Evolutionary conservation across 2,888 invertebrate genomes (phyloP).

Genomic region (Tanypteryx hageni): DNA sequence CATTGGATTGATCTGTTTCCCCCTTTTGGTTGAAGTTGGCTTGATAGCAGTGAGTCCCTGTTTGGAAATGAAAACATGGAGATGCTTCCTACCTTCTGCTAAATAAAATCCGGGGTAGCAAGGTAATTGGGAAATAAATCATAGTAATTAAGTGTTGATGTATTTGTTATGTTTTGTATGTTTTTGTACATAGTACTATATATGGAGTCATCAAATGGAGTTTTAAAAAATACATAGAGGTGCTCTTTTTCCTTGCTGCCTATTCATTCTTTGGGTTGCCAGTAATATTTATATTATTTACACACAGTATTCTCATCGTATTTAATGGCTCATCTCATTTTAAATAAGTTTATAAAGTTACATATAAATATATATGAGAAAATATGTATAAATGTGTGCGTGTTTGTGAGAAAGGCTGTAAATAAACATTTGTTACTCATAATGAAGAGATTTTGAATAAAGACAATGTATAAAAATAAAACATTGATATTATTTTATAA

Average conservation of each 20-base stretch:
- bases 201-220: slow-evolving; percentile 59
- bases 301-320: slow-evolving; percentile 64
- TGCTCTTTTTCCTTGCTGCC: slow-evolving; percentile 63
- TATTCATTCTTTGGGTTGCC: slow-evolving; percentile 64
- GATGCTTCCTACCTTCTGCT: slow-evolving; percentile 63
- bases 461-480: slow-evolving; percentile 49
- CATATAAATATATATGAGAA: slow-evolving; percentile 44
- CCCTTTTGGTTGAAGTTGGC: slow-evolving; percentile 51
- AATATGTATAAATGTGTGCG: slow-evolving; percentile 27
- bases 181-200: slow-evolving; percentile 56
- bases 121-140: slow-evolving; percentile 58
- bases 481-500: neutral
- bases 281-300: slow-evolving; percentile 64
- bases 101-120: slow-evolving; percentile 62
- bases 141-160: slow-evolving; percentile 51
- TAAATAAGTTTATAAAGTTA: slow-evolving; percentile 54
- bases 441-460: slow-evolving; percentile 58
- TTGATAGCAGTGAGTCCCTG: slow-evolving; percentile 58
- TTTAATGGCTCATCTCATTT: slow-evolving; percentile 64
- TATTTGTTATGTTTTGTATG: slow-evolving; percentile 64
- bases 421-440: slow-evolving; percentile 61
- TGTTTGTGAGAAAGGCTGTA: slow-evolving; percentile 54
- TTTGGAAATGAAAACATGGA: slow-evolving; percentile 30
- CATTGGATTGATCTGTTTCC: slow-evolving; percentile 18
- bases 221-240: slow-evolving; percentile 60